phyloP scores from a whole-genome alignment of 2,797 vertebrate species.

The Xenopus petersii region DNA sequence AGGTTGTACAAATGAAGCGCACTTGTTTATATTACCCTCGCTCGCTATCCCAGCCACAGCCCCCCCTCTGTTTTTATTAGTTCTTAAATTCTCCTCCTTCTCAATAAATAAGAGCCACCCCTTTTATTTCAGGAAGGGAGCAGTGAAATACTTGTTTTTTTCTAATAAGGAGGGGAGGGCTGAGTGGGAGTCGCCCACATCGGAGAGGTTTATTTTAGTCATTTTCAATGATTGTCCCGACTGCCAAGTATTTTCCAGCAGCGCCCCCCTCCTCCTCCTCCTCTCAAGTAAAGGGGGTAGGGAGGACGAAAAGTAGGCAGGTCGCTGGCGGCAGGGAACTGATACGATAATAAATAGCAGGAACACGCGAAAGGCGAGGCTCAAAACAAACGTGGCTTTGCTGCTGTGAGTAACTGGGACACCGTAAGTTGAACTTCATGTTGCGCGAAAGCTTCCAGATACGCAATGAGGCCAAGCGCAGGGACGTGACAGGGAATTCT shows the following conservation, averaged over 20 bases:
- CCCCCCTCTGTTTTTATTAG: background rate
- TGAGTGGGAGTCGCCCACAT: conserved; percentile 1
- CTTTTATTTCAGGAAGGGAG: background rate
- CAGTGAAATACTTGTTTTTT: background rate
- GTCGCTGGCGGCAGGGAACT: background rate
- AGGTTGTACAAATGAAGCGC: conserved; percentile 17
- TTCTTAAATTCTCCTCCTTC: background rate
- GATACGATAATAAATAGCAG: conserved; percentile 15
- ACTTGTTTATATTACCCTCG: conserved; percentile 35
- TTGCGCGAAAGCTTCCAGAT: background rate
- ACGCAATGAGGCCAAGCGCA: background rate
- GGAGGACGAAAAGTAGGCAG: conserved; percentile 4
- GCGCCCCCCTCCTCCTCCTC: background rate
- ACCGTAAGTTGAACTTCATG: background rate
- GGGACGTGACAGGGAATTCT: background rate
- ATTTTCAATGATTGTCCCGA: conserved; percentile 15
- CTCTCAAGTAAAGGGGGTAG: background rate
- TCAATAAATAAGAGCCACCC: background rate
- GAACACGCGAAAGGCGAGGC: conserved; percentile 34
- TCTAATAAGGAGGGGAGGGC: background rate
- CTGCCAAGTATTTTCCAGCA: conserved; percentile 17
- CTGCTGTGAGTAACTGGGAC: background rate
- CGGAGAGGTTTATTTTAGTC: conserved; percentile 18
- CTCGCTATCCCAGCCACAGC: background rate
- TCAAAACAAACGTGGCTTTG: conserved; percentile 21